Evolutionary conservation across 2,888 invertebrate species (phyloP).

Genomic region (Mamestra brassicae): DNA sequence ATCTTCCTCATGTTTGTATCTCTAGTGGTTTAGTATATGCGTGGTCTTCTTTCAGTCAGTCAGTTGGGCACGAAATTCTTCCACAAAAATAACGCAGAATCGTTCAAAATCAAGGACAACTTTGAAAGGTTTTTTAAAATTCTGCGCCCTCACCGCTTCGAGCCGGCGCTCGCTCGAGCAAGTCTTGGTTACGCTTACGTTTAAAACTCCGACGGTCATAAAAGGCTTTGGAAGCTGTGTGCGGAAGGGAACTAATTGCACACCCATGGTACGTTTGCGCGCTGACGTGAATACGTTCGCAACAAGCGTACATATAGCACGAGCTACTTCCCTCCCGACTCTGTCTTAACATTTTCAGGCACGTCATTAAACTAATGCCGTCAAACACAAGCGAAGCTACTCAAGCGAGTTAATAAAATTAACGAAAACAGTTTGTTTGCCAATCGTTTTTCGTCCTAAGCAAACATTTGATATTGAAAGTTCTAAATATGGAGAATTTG

Average conservation of each 20-base stretch:
- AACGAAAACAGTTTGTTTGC: slow-evolving; percentile 35
- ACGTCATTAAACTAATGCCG: slow-evolving; percentile 50
- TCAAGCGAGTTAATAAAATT: slow-evolving; percentile 35
- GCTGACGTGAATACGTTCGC: slow-evolving; percentile 79
- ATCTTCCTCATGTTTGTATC: slow-evolving; percentile 4
- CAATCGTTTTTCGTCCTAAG: slow-evolving; percentile 50
- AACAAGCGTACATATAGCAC: slow-evolving; percentile 66
- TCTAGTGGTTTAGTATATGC: not conserved
- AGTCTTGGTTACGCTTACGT: slow-evolving; percentile 69
- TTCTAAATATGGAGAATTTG: slow-evolving; percentile 54
- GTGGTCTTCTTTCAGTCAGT: not conserved
- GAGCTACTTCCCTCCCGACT: slow-evolving; percentile 46
- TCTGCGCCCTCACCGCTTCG: slow-evolving; percentile 8
- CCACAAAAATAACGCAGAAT: not conserved
- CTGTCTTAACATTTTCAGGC: slow-evolving; percentile 53
- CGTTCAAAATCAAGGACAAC: slow-evolving; percentile 4
- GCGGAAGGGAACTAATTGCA: slow-evolving; percentile 84
- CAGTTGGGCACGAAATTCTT: not conserved
- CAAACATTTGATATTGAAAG: slow-evolving; percentile 48
- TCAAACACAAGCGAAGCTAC: slow-evolving; percentile 19
- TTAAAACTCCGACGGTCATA: slow-evolving; percentile 73
- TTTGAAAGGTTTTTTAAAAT: slow-evolving; percentile 9
- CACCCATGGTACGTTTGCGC: slow-evolving; percentile 80
- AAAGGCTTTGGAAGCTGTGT: slow-evolving; percentile 76
- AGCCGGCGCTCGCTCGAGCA: slow-evolving; percentile 71